Evolutionary conservation across 1,140 invertebrate species (phyloP).

Genomic region (Mizuhopecten yessoensis): DNA sequence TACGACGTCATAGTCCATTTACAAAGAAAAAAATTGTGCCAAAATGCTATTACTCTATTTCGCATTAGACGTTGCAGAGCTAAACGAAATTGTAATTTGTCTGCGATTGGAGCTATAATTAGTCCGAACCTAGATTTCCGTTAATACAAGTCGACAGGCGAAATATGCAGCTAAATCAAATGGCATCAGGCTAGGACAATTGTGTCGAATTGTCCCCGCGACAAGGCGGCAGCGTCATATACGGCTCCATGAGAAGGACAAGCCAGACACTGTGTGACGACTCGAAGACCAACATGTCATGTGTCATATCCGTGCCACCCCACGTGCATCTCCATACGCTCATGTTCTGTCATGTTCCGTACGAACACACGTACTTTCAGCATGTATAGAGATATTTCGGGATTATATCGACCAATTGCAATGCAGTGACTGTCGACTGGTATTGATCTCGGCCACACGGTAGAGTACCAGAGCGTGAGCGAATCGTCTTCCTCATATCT

Average conservation of each 20-base stretch:
- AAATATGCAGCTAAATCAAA: neutral
- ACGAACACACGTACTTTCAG: neutral
- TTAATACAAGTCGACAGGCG: slow-evolving; percentile 12
- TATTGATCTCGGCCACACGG: neutral
- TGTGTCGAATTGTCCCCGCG: neutral
- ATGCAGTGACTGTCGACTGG: neutral
- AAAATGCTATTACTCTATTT: neutral
- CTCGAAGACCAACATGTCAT: too few species aligned
- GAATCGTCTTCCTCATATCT: neutral
- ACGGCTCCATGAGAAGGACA: neutral
- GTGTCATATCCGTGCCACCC: too few species aligned
- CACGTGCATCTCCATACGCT: neutral
- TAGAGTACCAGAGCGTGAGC: neutral
- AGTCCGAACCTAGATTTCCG: neutral
- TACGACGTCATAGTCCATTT: neutral
- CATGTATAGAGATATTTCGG: neutral
- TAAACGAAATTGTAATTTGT: neutral
- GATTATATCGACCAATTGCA: neutral
- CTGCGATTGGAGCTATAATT: neutral
- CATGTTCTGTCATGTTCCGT: too few species aligned
- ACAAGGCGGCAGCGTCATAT: neutral
- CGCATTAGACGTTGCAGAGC: neutral
- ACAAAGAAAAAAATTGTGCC: neutral
- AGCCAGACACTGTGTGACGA: neutral
- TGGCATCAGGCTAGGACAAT: neutral